A percentile compares a stretch with the other conserved stretches of the same genome.
Conservation (phyloP, 2,888 invertebrate genomes). For the Chrysodeixis includens region DNA sequence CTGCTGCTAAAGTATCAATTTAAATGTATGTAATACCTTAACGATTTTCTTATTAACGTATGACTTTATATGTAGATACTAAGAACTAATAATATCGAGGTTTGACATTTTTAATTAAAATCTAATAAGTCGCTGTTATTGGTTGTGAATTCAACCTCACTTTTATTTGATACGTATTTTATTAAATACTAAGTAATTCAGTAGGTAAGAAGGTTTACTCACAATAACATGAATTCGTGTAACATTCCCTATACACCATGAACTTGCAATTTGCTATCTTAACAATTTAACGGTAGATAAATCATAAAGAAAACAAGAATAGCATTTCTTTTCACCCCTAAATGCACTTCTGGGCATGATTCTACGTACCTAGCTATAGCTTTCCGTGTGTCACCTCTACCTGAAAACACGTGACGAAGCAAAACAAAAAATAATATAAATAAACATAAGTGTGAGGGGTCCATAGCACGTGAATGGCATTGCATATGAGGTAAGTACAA, state of each 20-base stretch:
- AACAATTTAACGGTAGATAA: no score
- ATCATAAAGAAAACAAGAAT: no score
- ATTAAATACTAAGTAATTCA: not conserved
- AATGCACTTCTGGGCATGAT: not conserved
- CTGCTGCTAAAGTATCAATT: slow-evolving; percentile 55
- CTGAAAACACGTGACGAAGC: not conserved
- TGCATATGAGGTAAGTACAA: slow-evolving; percentile 23
- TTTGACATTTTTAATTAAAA: slow-evolving; percentile 42
- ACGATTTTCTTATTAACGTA: slow-evolving; percentile 30
- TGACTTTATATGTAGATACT: slow-evolving; percentile 3
- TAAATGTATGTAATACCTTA: slow-evolving; percentile 51
- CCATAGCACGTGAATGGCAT: slow-evolving; percentile 20
- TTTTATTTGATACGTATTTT: slow-evolving; percentile 26
- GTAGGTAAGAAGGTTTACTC: not conserved
- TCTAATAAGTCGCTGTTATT: slow-evolving; percentile 34
- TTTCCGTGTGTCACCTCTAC: not conserved
- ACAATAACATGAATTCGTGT: not conserved
- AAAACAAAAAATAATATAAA: not conserved
- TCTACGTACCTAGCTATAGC: not conserved
- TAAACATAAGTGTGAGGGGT: slow-evolving; percentile 15
- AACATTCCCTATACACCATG: no score
- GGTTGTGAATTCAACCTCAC: slow-evolving; percentile 25
- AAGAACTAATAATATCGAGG: slow-evolving; percentile 13
- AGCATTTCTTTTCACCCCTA: no score
- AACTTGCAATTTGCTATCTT: no score